These are phyloP conservation scores for Sycophila texana DNA, from an alignment of 2,888 invertebrate genomes.

Conservation along the genomic window DNA sequence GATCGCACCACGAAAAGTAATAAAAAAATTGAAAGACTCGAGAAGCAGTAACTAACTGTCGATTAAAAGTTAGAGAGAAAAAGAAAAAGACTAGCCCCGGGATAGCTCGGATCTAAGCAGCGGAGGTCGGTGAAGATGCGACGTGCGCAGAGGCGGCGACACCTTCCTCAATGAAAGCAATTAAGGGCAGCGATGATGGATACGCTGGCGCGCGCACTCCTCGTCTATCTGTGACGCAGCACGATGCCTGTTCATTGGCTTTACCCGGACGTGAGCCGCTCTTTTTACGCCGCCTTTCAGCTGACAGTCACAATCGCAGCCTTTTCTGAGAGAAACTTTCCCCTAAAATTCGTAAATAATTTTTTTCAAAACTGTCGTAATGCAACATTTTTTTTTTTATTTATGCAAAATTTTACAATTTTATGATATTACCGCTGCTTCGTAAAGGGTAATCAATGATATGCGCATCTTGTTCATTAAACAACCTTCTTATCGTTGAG, in stretches of 20 bases:
- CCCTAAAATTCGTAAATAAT: no score
- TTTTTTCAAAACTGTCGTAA: no score
- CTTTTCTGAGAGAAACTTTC: no score
- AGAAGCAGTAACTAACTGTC: not conserved
- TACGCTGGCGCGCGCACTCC: not conserved
- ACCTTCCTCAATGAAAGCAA: constrained; percentile 26
- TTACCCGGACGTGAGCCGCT: constrained; percentile 11
- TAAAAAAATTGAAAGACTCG: not conserved
- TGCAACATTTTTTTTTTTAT: no score
- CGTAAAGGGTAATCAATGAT: no score
- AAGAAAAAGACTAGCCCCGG: not conserved
- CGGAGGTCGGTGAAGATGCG: not conserved
- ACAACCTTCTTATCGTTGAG: not conserved
- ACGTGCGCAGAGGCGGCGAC: not conserved
- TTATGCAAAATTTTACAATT: no score
- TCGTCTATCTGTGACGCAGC: not conserved
- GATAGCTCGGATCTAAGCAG: not conserved
- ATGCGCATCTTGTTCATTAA: not conserved
- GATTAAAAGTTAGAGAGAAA: not conserved
- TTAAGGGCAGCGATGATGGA: constrained; percentile 33
- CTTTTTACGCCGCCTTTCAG: constrained; percentile 1
- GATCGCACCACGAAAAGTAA: not conserved
- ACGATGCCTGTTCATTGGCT: not conserved
- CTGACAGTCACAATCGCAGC: not conserved
- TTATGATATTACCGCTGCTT: no score